Evolutionary conservation across 1,140 invertebrate genomes (phyloP).

Genomic region (Aricia agestis): DNA sequence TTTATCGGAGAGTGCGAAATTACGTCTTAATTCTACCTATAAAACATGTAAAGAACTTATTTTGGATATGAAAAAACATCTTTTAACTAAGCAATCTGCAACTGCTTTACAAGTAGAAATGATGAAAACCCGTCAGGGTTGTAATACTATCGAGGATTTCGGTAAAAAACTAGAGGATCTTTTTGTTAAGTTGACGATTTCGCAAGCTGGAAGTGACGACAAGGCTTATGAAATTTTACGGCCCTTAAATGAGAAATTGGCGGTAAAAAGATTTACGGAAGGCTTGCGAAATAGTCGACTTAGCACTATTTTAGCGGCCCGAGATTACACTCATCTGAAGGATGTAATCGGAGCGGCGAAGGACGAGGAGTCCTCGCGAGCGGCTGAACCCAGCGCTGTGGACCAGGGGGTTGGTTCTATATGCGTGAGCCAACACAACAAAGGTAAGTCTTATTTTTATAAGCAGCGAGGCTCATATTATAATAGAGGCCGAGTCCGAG

Average conservation of each 20-base stretch:
- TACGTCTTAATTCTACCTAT: constrained; percentile 22
- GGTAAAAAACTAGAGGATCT: constrained; percentile 29
- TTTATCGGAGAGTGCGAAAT: constrained; percentile 23
- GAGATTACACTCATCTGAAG: constrained; percentile 21
- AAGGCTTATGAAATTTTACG: constrained; percentile 25
- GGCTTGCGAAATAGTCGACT: constrained; percentile 23
- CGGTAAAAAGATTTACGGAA: constrained; percentile 29
- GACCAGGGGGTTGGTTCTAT: not conserved
- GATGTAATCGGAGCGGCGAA: constrained; percentile 23
- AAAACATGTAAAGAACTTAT: constrained; percentile 18
- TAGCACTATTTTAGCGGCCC: constrained; percentile 23
- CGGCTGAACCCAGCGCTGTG: no score
- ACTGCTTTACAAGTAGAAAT: constrained; percentile 23
- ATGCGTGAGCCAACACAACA: not conserved
- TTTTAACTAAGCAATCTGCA: constrained; percentile 22
- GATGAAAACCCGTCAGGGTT: constrained; percentile 16
- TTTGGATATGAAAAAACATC: constrained; percentile 24
- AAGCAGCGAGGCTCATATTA: not conserved
- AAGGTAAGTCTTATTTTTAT: not conserved
- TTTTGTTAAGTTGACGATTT: constrained; percentile 31
- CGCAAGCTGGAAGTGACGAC: constrained; percentile 25
- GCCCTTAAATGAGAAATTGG: constrained; percentile 27
- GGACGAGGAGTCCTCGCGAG: constrained; percentile 15
- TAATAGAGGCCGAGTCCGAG: not conserved
- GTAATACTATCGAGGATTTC: constrained; percentile 23